phyloP scores from a whole-genome alignment of 2,113 vertebrate genomes.

The Calidris pygmaea region DNA sequence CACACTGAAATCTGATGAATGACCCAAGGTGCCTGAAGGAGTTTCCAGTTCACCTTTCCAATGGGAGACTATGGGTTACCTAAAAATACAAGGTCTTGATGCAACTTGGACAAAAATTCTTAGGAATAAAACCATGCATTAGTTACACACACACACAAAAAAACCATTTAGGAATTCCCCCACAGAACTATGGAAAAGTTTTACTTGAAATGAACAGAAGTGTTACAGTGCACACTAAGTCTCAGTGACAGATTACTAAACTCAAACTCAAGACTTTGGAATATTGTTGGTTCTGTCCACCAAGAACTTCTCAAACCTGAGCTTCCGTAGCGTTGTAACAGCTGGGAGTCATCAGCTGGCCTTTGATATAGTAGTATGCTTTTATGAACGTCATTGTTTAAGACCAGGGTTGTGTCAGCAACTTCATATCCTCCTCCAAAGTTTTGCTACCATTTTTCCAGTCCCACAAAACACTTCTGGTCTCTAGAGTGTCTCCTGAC shows the following conservation, averaged over 20 bases:
- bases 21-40: no score
- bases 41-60: background rate
- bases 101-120: background rate
- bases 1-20: background rate
- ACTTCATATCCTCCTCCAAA: background rate
- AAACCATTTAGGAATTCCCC: background rate
- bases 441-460: background rate
- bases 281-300: background rate
- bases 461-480: background rate
- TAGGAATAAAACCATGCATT: background rate
- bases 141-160: background rate
- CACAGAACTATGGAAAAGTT: accelerated
- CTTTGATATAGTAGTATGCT: background rate
- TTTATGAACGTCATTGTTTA: background rate
- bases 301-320: background rate
- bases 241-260: background rate
- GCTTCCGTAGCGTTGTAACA: background rate
- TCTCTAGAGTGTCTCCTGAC: background rate
- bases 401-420: background rate
- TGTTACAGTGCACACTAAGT: background rate
- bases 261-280: background rate
- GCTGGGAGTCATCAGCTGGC: background rate
- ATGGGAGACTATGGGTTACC: accelerated
- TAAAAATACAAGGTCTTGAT: background rate
- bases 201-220: background rate